Evolutionary conservation across 2,797 vertebrate genomes (phyloP).

Genomic region (Myoxocephalus aenaeus): DNA sequence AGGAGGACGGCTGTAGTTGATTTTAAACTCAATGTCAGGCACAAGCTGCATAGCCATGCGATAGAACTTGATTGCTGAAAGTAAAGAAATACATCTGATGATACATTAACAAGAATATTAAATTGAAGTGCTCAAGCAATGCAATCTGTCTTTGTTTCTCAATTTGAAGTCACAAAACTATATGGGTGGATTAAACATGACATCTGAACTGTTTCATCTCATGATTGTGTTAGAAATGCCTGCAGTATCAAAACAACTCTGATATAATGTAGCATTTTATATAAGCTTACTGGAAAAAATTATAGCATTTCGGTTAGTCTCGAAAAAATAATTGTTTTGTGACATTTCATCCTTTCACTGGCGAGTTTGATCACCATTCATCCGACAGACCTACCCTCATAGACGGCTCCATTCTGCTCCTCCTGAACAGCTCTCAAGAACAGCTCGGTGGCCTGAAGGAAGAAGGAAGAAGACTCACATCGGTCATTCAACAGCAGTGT

Average conservation of each 20-base stretch:
- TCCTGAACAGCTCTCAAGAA: constrained; percentile 96
- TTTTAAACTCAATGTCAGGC: constrained; percentile 98
- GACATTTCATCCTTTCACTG: not conserved
- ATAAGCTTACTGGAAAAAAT: not conserved
- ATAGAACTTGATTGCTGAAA: constrained; percentile 98
- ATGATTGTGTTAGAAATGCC: not conserved
- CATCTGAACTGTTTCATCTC: not conserved
- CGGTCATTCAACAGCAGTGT: constrained; percentile 12
- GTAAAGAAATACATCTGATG: constrained; percentile 69
- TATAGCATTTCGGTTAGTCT: not conserved
- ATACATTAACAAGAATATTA: not conserved
- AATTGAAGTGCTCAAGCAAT: not conserved
- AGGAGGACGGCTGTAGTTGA: constrained; percentile 92
- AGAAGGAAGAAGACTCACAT: constrained; percentile 58
- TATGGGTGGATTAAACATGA: not conserved
- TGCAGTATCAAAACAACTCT: not conserved
- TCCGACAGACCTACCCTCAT: constrained; percentile 88
- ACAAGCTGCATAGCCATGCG: constrained; percentile 98
- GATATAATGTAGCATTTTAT: not conserved
- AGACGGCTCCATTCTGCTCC: constrained; percentile 96
- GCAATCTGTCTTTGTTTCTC: not conserved
- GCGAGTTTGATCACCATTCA: not conserved
- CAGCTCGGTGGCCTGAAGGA: constrained; percentile 92
- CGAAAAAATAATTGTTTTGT: not conserved
- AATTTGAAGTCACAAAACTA: not conserved